Percentiles rank a stretch among this genome's conserved stretches.
Conservation (phyloP, 2,113 vertebrate species). For the Dromiciops gliroides region DNA sequence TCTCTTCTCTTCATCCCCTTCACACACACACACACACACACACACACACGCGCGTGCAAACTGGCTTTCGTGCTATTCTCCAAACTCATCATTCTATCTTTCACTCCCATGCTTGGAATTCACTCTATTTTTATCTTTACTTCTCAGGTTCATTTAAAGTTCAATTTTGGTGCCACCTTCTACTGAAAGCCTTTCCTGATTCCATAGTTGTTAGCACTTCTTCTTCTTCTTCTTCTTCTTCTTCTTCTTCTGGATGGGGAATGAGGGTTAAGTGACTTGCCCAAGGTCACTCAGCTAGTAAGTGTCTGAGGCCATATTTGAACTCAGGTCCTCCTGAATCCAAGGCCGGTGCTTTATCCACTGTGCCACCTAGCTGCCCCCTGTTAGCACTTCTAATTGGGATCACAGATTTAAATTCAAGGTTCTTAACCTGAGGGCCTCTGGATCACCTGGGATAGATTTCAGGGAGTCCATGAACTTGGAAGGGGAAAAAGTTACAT, state of each 20-base stretch:
- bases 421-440: background rate
- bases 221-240: no score
- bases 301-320: no score
- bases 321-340: no score
- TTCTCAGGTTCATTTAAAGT: background rate
- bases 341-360: no score
- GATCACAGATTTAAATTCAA: background rate
- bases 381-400: background rate
- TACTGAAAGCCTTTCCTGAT: background rate
- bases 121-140: background rate
- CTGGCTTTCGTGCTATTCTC: background rate
- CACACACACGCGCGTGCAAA: no score
- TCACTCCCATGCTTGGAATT: background rate
- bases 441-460: background rate
- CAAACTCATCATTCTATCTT: background rate
- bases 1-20: background rate
- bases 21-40: no score
- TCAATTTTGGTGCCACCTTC: background rate
- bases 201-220: background rate
- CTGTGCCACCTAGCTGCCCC: no score
- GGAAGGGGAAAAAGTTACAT: background rate
- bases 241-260: no score
- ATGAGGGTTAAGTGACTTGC: no score
- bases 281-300: no score
- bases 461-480: background rate